Base-by-base conservation (phyloP, 2,797 vertebrate species). In the Cirrhinus molitorella region DNA sequence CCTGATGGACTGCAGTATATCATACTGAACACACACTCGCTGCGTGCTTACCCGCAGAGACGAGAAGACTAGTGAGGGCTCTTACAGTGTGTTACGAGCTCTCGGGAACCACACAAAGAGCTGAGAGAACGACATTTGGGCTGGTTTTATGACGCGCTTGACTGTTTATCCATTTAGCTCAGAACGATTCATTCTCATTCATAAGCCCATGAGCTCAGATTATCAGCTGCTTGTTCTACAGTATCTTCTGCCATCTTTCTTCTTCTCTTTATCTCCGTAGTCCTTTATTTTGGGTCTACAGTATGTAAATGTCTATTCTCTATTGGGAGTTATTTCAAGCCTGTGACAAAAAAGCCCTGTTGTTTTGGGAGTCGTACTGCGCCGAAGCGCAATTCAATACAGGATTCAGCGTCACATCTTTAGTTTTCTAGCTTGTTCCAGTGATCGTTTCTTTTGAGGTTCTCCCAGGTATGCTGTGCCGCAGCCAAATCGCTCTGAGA, bases 171-270 rank as follows among this genome's bases (percentile, higher is more conserved):
- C 66, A 71, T 59, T 71, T 59, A 71, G 12, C 43, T 61, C 37
- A 66, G 28, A 61, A 57, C 70, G 55, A 86, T 59, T 84, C 74
- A 65, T 81, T 55, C 37, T 28, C 61, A 77, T 79, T 86, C 55
- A 82, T 79, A 85, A 76, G 3, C 53, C 57, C n/a, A 23, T 6
- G 6, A 66, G 65, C 76, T 17, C 61, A 40, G 47, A 57, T 28
- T 66, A 70, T 59, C n/a, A 31, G 14, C 55, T 65, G 72, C 40
- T 57, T 72, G 66, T 57, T 61, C n/a, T 49, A 25, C 65, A 45
- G 34, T 4, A 16, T 57, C 65, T 57, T 59, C 31, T 51, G 55
- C 53, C 21, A 9, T 40, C n/a, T 80, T 43, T 79, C n/a, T 73
- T 57, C 4, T 4, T 75, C 37, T n/a, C 72, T 79, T 61, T 16